Conservation (phyloP, 2,888 invertebrate genomes). For the Hirtodrosophila confusa region DNA sequence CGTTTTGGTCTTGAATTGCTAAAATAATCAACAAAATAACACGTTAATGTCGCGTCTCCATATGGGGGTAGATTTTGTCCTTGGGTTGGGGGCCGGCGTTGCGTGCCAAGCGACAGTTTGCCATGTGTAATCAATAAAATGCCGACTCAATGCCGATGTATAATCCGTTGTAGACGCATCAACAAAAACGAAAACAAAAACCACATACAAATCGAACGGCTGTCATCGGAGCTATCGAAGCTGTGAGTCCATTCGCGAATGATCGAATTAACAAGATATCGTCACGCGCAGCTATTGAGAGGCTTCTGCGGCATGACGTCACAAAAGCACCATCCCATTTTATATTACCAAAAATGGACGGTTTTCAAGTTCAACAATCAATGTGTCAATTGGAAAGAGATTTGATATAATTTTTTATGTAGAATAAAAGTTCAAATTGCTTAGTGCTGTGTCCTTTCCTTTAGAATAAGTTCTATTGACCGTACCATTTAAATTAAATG, state of each 20-base stretch:
- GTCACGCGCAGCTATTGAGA: neutral
- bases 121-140: conserved; percentile 67
- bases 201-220: conserved; percentile 19
- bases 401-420: too few relatives aligned
- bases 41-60: conserved; percentile 55
- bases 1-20: conserved; percentile 65
- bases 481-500: too few relatives aligned
- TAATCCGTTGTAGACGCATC: conserved; percentile 22
- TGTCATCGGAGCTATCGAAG: conserved; percentile 34
- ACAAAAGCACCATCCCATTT: neutral
- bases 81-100: conserved; percentile 72
- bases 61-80: conserved; percentile 61
- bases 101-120: conserved; percentile 61
- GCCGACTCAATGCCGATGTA: conserved; percentile 50
- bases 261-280: neutral
- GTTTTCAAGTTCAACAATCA: too few relatives aligned
- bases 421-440: too few relatives aligned
- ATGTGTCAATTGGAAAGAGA: too few relatives aligned
- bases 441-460: too few relatives aligned
- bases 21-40: conserved; percentile 19
- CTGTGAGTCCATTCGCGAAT: too few relatives aligned
- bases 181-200: conserved; percentile 14
- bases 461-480: too few relatives aligned
- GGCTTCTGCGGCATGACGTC: neutral
- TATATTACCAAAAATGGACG: too few relatives aligned